Evolutionary conservation across 2,888 invertebrate species (phyloP).

Genomic region (Beris chalybata): DNA sequence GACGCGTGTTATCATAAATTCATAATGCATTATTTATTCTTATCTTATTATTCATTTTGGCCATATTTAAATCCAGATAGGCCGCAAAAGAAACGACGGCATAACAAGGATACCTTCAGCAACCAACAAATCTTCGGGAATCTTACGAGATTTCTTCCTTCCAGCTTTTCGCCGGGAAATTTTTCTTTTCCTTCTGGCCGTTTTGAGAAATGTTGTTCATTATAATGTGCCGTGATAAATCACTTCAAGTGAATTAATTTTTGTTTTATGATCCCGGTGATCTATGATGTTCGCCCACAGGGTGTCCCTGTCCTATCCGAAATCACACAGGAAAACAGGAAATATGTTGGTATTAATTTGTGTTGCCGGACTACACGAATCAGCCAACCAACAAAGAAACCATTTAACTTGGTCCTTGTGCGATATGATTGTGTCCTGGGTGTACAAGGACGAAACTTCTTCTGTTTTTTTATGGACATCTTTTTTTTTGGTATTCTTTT

Average conservation of each 20-base stretch:
- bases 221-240: slow-evolving; percentile 44
- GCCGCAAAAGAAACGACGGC: background rate
- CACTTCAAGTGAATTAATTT: slow-evolving; percentile 46
- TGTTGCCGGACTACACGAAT: slow-evolving; percentile 8
- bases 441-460: background rate
- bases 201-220: slow-evolving; percentile 29
- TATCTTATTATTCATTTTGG: slow-evolving; percentile 32
- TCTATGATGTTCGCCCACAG: slow-evolving; percentile 26
- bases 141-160: slow-evolving; percentile 20
- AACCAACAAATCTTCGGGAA: slow-evolving; percentile 28
- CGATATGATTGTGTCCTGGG: background rate
- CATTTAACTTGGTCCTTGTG: slow-evolving; percentile 5
- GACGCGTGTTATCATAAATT: slow-evolving; percentile 31
- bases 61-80: slow-evolving; percentile 30
- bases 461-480: background rate
- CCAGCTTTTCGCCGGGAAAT: background rate
- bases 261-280: slow-evolving; percentile 43
- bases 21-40: slow-evolving; percentile 33
- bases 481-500: slow-evolving; percentile 33
- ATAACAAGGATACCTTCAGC: slow-evolving; percentile 27
- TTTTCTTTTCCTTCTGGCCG: background rate
- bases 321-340: slow-evolving; percentile 6
- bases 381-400: background rate
- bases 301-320: slow-evolving; percentile 11
- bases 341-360: slow-evolving; percentile 32